These are phyloP conservation scores for Caenorhabditis macrosperma DNA, from an alignment of 2,888 invertebrate species.

Conservation along the genomic window DNA sequence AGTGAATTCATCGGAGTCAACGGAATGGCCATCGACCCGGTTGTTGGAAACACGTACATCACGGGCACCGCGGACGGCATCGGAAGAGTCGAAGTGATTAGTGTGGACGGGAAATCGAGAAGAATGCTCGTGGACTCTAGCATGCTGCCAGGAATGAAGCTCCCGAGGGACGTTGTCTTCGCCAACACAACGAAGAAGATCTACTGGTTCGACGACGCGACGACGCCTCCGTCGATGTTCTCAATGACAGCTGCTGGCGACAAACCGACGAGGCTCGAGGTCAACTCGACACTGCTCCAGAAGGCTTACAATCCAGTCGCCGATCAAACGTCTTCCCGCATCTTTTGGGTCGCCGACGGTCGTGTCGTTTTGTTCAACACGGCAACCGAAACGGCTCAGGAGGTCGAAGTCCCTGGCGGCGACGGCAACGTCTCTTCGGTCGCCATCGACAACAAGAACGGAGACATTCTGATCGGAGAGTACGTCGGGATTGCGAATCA, in stretches of 20 bases:
- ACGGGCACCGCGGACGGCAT: constrained; percentile 13
- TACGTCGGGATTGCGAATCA: constrained; percentile 33
- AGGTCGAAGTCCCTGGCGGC: constrained; percentile 37
- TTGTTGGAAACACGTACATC: constrained; percentile 42
- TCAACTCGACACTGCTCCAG: constrained; percentile 36
- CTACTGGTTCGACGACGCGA: constrained; percentile 37
- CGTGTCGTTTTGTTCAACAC: constrained; percentile 22
- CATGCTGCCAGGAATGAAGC: constrained; percentile 1
- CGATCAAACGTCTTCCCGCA: constrained; percentile 6
- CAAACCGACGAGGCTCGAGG: background rate
- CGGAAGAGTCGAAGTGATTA: constrained; percentile 36
- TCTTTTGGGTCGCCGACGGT: constrained; percentile 41
- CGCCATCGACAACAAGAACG: constrained; percentile 32
- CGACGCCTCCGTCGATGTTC: constrained; percentile 20
- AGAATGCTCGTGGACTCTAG: constrained; percentile 14
- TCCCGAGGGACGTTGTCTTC: constrained; percentile 33
- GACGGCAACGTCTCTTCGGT: constrained; percentile 41
- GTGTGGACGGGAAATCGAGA: constrained; percentile 30
- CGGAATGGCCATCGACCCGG: constrained; percentile 43
- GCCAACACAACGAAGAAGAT: constrained; percentile 19
- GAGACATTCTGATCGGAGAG: constrained; percentile 47
- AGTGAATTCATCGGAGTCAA: constrained; percentile 32
- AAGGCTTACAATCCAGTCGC: constrained; percentile 37
- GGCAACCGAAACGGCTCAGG: background rate
- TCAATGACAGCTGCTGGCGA: constrained; percentile 22